Evolutionary conservation across 2,113 vertebrate genomes (phyloP).

Genomic region (Syrmaticus mikado): DNA sequence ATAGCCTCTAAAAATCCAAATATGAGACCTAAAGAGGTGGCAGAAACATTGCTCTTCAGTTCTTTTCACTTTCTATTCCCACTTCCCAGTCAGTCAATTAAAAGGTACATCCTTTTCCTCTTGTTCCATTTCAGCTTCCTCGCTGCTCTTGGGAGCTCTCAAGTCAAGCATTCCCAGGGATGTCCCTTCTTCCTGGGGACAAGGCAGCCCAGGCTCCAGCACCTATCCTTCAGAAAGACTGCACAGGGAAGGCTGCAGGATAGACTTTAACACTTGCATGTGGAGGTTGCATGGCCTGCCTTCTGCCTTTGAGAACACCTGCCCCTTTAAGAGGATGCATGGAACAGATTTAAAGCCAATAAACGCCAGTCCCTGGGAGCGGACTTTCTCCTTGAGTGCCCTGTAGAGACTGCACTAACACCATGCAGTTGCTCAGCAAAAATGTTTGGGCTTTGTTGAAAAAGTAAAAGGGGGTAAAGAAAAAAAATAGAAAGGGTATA

Average conservation of each 20-base stretch:
- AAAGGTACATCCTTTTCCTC: background rate
- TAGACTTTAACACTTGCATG: rapidly evolving
- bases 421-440: background rate
- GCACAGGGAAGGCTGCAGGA: background rate
- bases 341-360: background rate
- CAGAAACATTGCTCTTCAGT: background rate
- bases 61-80: background rate
- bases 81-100: background rate
- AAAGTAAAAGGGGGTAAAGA: background rate
- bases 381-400: background rate
- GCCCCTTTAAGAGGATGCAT: background rate
- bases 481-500: background rate
- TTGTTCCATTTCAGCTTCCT: background rate
- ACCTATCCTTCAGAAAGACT: background rate
- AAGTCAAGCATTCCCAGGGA: background rate
- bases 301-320: background rate
- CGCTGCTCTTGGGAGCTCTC: rapidly evolving
- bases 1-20: background rate
- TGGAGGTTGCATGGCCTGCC: rapidly evolving
- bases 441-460: conserved; percentile 5
- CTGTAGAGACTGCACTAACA: background rate
- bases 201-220: background rate
- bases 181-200: background rate
- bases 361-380: background rate
- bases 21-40: background rate